These are phyloP conservation scores for Montipora cactus DNA, from an alignment of 64 coral and sea anemone genomes.

Conservation along the genomic window DNA sequence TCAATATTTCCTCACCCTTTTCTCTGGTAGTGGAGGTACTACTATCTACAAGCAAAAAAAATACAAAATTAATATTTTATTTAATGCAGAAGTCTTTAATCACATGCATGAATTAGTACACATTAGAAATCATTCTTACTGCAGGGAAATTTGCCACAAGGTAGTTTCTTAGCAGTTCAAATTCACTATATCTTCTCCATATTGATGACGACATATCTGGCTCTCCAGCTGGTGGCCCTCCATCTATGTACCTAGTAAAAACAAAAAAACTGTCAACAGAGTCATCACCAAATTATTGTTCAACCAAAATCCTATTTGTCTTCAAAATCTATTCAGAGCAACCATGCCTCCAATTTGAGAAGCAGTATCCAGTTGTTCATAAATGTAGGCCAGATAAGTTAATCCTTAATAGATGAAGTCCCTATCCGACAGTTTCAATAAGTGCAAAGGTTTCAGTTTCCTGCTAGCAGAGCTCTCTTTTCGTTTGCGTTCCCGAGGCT, in stretches of 20 bases:
- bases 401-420: no score
- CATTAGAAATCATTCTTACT: conserved; percentile 52
- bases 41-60: conserved; percentile 67
- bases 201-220: conserved; percentile 79
- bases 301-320: no score
- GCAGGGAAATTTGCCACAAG: conserved; percentile 86
- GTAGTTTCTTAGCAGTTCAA: conserved; percentile 95
- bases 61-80: background rate
- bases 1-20: conserved; percentile 80
- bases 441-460: no score
- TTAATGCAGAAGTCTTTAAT: no score
- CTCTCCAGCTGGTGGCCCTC: conserved; percentile 75
- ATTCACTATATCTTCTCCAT: conserved; percentile 98
- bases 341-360: no score
- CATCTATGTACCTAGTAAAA: conserved; percentile 70
- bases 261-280: background rate
- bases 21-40: conserved; percentile 95
- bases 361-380: no score
- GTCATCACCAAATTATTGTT: background rate
- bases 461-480: no score
- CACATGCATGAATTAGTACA: background rate
- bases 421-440: no score
- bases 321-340: no score
- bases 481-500: no score
- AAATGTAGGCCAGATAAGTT: no score